Evolutionary conservation across 2,797 vertebrate genomes (phyloP).

Genomic region (Channa striata): DNA sequence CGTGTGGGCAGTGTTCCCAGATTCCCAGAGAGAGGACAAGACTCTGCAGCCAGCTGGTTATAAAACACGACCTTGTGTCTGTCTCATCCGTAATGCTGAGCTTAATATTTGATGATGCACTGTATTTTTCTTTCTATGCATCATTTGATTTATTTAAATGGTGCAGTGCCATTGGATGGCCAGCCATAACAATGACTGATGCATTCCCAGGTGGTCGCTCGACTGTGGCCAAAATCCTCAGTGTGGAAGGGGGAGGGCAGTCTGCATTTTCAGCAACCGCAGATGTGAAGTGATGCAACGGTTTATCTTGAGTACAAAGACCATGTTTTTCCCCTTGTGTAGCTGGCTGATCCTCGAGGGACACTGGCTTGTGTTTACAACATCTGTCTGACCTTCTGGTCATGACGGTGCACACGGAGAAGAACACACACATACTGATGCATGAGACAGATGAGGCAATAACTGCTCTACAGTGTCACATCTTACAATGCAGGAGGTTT

Average conservation of each 20-base stretch:
- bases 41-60: conserved; percentile 46
- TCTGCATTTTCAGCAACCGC: not conserved
- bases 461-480: not conserved
- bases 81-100: conserved; percentile 46
- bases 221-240: conserved; percentile 27
- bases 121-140: conserved; percentile 57
- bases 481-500: not conserved
- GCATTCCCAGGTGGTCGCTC: conserved; percentile 51
- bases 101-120: conserved; percentile 72
- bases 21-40: conserved; percentile 46
- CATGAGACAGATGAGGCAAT: conserved; percentile 21
- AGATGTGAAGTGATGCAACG: conserved; percentile 38
- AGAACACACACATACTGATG: conserved; percentile 5
- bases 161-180: conserved; percentile 36
- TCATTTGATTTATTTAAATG: conserved; percentile 64
- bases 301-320: conserved; percentile 55
- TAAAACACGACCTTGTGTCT: conserved; percentile 70
- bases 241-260: not conserved
- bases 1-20: conserved; percentile 59
- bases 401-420: conserved; percentile 13
- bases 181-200: conserved; percentile 59
- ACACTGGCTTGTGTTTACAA: conserved; percentile 45
- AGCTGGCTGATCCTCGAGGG: conserved; percentile 24
- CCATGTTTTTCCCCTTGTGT: conserved; percentile 22
- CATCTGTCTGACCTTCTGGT: conserved; percentile 59